Evolutionary conservation across 2,113 vertebrate species (phyloP).

Genomic region (Bagarius yarrelli): DNA sequence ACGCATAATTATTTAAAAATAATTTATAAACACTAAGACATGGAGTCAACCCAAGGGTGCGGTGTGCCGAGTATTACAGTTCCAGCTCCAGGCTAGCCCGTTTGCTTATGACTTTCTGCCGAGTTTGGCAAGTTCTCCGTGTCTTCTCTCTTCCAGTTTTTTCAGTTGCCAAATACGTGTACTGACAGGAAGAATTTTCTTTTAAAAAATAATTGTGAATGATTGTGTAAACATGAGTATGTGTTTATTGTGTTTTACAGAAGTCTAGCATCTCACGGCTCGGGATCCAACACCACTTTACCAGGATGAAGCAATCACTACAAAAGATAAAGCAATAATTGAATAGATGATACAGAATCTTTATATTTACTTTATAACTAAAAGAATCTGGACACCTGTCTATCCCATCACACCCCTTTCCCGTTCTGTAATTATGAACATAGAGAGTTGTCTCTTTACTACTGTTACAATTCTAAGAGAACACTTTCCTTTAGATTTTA

Average conservation of each 20-base stretch:
- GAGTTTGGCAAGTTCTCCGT: constrained; percentile 5
- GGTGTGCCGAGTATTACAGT: constrained; percentile 7
- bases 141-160: not conserved
- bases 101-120: constrained; percentile 4
- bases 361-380: not conserved
- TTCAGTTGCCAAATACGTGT: not conserved
- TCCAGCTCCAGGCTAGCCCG: not conserved
- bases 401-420: not conserved
- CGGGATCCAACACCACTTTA: not conserved
- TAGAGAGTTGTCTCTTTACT: not conserved
- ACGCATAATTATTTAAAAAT: not conserved
- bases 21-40: constrained; percentile 1
- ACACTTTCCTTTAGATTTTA: not conserved
- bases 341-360: not conserved
- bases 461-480: not conserved
- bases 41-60: not conserved
- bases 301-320: not conserved
- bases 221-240: not conserved
- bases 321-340: not conserved
- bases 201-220: constrained; percentile 10
- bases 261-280: not conserved
- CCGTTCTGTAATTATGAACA: not conserved
- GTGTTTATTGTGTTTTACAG: not conserved
- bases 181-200: not conserved
- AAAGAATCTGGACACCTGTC: not conserved